Conservation (phyloP, 2,113 vertebrate species). For the Tyto alba region DNA sequence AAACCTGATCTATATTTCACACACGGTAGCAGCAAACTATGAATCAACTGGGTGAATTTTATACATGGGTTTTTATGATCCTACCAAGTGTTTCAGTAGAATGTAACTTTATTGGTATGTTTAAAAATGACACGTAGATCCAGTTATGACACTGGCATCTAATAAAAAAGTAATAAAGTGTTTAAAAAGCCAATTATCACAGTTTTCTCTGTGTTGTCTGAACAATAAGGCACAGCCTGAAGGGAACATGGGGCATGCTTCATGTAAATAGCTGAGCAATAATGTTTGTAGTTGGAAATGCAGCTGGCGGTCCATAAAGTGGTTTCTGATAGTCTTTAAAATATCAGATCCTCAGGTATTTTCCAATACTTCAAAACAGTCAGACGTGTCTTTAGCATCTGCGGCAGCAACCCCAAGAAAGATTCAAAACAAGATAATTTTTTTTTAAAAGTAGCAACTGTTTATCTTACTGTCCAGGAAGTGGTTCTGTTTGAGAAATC, state of each 20-base stretch:
- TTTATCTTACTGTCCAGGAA: not conserved
- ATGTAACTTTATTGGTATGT: not conserved
- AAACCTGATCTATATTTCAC: not conserved
- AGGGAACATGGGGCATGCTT: accelerated
- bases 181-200: not conserved
- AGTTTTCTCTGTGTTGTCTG: not conserved
- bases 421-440: not conserved
- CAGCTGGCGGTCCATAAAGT: not conserved
- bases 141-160: not conserved
- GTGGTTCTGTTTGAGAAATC: not conserved
- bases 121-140: not conserved
- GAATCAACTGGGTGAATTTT: not conserved
- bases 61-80: not conserved
- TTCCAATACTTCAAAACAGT: conserved; percentile 27
- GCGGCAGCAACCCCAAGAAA: not conserved
- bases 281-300: not conserved
- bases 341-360: not conserved
- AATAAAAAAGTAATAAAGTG: not conserved
- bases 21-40: not conserved
- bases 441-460: not conserved
- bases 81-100: not conserved
- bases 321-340: not conserved
- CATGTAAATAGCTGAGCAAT: not conserved
- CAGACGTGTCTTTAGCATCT: not conserved
- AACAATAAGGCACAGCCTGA: not conserved